Evolutionary conservation across 2,113 vertebrate species (phyloP).

Genomic region (Erinaceus europaeus): DNA sequence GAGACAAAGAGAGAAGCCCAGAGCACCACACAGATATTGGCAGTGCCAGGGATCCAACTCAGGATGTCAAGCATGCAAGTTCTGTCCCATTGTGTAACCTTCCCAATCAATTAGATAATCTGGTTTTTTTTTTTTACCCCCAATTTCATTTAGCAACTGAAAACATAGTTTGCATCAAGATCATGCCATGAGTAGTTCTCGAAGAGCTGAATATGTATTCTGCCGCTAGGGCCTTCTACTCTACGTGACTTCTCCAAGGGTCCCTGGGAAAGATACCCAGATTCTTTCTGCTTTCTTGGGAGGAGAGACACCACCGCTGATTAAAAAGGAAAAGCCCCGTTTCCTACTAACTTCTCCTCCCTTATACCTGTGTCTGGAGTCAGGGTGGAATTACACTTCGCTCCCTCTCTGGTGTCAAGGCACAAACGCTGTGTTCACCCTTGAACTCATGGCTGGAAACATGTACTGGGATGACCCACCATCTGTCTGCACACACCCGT

Average conservation of each 20-base stretch:
- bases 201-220: neutral
- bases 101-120: neutral
- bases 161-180: neutral
- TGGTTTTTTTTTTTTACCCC: neutral
- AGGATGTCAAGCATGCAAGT: neutral
- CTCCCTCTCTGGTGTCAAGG: neutral
- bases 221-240: neutral
- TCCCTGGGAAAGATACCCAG: neutral
- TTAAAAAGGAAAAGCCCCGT: neutral
- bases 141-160: neutral
- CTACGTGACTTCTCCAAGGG: neutral
- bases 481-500: too few relatives aligned
- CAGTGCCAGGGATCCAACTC: neutral
- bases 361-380: neutral
- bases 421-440: accelerated
- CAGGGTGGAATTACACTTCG: neutral
- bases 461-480: neutral
- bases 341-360: neutral
- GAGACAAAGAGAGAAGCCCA: neutral
- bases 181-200: neutral
- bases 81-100: neutral
- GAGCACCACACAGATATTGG: neutral
- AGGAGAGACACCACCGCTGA: neutral
- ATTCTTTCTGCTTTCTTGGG: neutral
- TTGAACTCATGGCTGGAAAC: neutral